Evolutionary conservation across 2,113 vertebrate genomes (phyloP).

Genomic region (Petrocephalus zakoni): DNA sequence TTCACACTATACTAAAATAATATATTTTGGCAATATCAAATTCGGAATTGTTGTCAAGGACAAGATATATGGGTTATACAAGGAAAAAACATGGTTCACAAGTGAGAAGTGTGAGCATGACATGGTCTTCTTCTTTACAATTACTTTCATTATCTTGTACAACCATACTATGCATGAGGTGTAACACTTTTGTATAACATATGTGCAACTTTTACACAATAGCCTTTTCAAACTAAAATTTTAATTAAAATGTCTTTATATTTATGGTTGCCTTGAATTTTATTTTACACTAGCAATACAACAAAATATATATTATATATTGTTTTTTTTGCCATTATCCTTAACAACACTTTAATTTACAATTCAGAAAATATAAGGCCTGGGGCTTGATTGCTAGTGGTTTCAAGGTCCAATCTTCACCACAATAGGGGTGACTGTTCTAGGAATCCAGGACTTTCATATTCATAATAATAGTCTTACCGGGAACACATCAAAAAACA

Average conservation of each 20-base stretch:
- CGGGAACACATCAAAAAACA: conserved; percentile 77
- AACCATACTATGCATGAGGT: conserved; percentile 76
- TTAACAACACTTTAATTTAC: conserved; percentile 94
- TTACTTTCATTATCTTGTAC: conserved; percentile 50
- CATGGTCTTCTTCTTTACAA: conserved; percentile 57
- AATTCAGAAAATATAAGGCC: conserved; percentile 99
- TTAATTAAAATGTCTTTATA: conserved; percentile 85
- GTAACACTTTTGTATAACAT: conserved; percentile 74
- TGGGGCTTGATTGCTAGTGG: conserved; percentile 99
- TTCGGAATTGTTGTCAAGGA: conserved; percentile 47
- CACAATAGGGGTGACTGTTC: conserved; percentile 76
- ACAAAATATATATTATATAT: conserved; percentile 99
- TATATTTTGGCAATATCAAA: conserved; percentile 52
- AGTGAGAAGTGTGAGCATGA: conserved; percentile 65
- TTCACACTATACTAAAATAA: conserved; percentile 48
- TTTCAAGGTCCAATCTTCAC: conserved; percentile 89
- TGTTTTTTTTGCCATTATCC: conserved; percentile 90
- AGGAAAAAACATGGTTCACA: conserved; percentile 61
- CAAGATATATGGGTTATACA: conserved; percentile 45
- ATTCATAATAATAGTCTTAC: conserved; percentile 78
- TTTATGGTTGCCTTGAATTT: conserved; percentile 83
- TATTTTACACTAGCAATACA: conserved; percentile 99
- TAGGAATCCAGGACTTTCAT: conserved; percentile 72
- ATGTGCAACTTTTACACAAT: conserved; percentile 93
- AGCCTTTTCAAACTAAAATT: conserved; percentile 86